phyloP scores from a whole-genome alignment of 2,888 invertebrate species.

The Anthophora plumipes region DNA sequence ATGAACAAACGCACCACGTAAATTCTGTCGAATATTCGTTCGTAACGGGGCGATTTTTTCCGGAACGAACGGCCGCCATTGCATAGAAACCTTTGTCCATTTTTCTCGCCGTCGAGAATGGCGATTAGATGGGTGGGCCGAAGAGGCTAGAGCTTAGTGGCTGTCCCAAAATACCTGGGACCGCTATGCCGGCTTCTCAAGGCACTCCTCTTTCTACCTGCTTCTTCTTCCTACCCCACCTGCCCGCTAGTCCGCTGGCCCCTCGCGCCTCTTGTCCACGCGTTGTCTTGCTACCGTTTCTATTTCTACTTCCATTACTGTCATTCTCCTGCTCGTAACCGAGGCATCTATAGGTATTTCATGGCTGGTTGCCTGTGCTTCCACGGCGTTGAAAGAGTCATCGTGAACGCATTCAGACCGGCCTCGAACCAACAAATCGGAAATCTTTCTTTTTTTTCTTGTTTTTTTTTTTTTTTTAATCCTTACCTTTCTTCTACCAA shows the following conservation, averaged over 20 bases:
- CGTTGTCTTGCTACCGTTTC: slow-evolving; percentile 64
- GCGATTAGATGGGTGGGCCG: slow-evolving; percentile 52
- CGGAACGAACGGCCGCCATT: not conserved
- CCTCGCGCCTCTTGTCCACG: slow-evolving; percentile 39
- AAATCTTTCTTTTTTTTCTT: not conserved
- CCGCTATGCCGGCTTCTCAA: slow-evolving; percentile 35
- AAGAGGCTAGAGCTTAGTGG: slow-evolving; percentile 48
- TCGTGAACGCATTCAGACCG: slow-evolving; percentile 26
- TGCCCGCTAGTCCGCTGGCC: slow-evolving; percentile 10
- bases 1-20: not conserved
- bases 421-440: not conserved
- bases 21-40: not conserved
- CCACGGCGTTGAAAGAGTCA: slow-evolving; percentile 52
- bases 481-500: too few species aligned
- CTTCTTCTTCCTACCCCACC: slow-evolving; percentile 29
- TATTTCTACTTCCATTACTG: slow-evolving; percentile 73
- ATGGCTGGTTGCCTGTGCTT: slow-evolving; percentile 54
- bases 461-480: not conserved
- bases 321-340: slow-evolving; percentile 64
- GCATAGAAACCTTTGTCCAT: not conserved
- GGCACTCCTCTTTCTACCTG: slow-evolving; percentile 64
- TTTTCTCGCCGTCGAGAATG: not conserved
- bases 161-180: slow-evolving; percentile 63
- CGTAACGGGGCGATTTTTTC: not conserved
- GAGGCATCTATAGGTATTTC: slow-evolving; percentile 54